Conservation (phyloP, 2,888 invertebrate genomes). For the Morpho helenor region DNA sequence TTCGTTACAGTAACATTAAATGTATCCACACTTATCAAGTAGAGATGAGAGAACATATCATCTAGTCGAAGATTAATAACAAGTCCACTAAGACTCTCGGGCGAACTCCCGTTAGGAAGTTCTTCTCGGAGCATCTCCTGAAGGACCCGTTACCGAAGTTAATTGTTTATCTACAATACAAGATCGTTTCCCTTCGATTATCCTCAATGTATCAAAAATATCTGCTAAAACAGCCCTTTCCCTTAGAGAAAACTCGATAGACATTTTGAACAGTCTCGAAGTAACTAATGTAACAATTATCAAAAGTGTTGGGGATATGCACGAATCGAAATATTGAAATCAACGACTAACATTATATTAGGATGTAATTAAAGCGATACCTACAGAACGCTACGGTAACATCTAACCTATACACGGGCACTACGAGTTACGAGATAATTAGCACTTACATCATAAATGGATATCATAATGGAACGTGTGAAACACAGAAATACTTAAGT, state of each 20-base stretch:
- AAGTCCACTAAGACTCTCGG: slow-evolving; percentile 30
- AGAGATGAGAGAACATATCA: slow-evolving; percentile 48
- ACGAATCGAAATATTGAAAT: slow-evolving; percentile 66
- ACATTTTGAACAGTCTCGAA: slow-evolving; percentile 77
- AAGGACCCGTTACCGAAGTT: slow-evolving; percentile 28
- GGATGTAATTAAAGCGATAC: slow-evolving; percentile 66
- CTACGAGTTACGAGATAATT: slow-evolving; percentile 46
- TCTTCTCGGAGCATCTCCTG: slow-evolving; percentile 22
- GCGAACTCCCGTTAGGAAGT: slow-evolving; percentile 21
- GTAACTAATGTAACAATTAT: slow-evolving; percentile 78
- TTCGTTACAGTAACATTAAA: slow-evolving; percentile 74
- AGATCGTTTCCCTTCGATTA: slow-evolving; percentile 74
- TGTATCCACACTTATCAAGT: slow-evolving; percentile 63
- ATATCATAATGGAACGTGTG: slow-evolving; percentile 48
- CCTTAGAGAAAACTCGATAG: slow-evolving; percentile 76
- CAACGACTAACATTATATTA: slow-evolving; percentile 57
- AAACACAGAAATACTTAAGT: slow-evolving; percentile 48
- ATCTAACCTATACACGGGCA: slow-evolving; percentile 62
- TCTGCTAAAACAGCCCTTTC: slow-evolving; percentile 77
- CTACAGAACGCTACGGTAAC: slow-evolving; percentile 63
- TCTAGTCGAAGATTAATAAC: slow-evolving; percentile 35
- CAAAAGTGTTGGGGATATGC: slow-evolving; percentile 74
- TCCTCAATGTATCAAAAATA: slow-evolving; percentile 78
- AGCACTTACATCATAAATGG: slow-evolving; percentile 54
- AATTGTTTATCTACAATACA: slow-evolving; percentile 47